Percentiles rank a stretch among this genome's conserved stretches.
Conservation (phyloP, 2,888 invertebrate species). For the Colletes collaris region DNA sequence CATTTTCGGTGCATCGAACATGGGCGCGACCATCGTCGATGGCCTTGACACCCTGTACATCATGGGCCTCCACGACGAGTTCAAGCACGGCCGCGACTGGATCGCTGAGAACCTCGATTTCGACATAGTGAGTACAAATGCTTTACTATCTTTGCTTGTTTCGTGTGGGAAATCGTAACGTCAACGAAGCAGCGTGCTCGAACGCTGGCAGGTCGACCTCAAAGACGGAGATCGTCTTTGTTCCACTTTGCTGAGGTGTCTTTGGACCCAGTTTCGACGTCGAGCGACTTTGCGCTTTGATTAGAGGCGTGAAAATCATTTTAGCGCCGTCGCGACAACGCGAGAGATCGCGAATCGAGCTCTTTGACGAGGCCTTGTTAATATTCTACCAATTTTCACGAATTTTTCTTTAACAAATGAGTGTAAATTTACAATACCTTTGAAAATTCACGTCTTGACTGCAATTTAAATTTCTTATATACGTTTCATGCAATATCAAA, state of each 20-base stretch:
- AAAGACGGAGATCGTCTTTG: background rate
- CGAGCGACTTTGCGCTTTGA: background rate
- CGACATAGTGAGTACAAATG: slow-evolving; percentile 84
- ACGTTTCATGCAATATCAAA: too few species aligned
- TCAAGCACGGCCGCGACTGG: slow-evolving; percentile 97
- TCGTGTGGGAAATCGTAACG: background rate
- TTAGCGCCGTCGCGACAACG: background rate
- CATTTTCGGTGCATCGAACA: slow-evolving; percentile 93
- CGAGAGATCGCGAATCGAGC: background rate
- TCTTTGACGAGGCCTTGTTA: background rate
- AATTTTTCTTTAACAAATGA: too few species aligned
- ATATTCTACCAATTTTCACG: background rate
- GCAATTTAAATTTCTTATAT: too few species aligned
- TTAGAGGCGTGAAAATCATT: slow-evolving; percentile 10
- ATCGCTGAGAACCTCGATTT: slow-evolving; percentile 93
- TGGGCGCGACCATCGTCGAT: slow-evolving; percentile 98
- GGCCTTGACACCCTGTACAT: slow-evolving; percentile 98
- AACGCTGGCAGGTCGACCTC: background rate
- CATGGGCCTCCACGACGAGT: slow-evolving; percentile 98
- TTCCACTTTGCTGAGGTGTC: background rate
- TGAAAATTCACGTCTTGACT: too few species aligned
- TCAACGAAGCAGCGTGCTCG: background rate
- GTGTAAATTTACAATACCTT: too few species aligned
- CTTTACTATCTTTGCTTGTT: background rate
- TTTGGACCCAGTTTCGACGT: background rate